Evolutionary conservation across 2,113 vertebrate species (phyloP), one percentile per base, ranked within the genome.

Genomic region (Menura novaehollandiae): DNA sequence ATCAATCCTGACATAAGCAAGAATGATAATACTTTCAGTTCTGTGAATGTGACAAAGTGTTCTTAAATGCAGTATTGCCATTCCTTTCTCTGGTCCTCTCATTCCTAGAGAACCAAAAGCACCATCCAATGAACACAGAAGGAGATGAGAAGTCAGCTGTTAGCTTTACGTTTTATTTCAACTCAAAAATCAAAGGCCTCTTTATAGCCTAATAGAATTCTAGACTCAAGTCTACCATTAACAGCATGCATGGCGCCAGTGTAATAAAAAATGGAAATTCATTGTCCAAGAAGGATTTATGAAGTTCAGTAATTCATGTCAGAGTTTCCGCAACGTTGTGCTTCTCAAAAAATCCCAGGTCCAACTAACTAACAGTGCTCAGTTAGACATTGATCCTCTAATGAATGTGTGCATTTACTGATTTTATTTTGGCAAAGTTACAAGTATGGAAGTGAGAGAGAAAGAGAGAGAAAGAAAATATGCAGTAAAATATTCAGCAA

Each of bases 211-310:
- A 86, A 91, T 6, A 86, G 75, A 96, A 95, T 91, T 85, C 90
- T 44, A 86, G 81, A 94, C 75, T 75, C 11, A 3, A 72, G 72
- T 88, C 82, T 96, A 85, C 84, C 73, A 85, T 95, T 94, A 96
- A 91, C 58, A 91, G 80, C 73, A 75, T 75, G 63, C 51, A 43
- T 78, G 92, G 96, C 75, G 43, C 94, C 96, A 89, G 44, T 49
- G 58, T 93, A 93, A 93, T 92, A 89, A 95, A 93, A 91, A 82
- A 94, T 89, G 52, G 86, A 92, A 91, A 95, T 95, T 75, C 55
- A 37, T 77, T 82, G 55, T 66, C 56, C 71, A 72, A 68, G 55
- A 89, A 88, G 69, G 89, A 95, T 90, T 92, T 85, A 92, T 46
- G 35, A 89, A 93, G 73, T 66, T 87, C 73, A 93, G 66, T 79